Percentiles rank a stretch among this genome's conserved stretches.
Evolutionary conservation across 2,888 invertebrate genomes (phyloP).

Genomic region (Resseliella maxima): DNA sequence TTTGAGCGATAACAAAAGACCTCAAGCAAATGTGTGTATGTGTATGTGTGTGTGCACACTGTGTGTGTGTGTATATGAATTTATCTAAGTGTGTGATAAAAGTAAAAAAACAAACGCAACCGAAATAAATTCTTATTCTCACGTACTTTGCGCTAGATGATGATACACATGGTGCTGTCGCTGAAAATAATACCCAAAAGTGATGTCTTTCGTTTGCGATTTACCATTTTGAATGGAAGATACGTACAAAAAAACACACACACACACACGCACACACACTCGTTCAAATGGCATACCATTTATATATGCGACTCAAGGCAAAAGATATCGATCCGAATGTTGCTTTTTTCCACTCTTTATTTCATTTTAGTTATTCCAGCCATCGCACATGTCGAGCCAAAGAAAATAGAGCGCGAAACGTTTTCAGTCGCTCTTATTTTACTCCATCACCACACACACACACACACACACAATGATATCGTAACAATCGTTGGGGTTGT

Average conservation of each 20-base stretch:
- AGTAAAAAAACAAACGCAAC: constrained; percentile 29
- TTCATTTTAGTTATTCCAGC: constrained; percentile 33
- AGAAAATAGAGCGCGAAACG: neutral
- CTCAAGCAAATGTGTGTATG: neutral
- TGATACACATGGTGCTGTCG: constrained; percentile 53
- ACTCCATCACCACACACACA: neutral
- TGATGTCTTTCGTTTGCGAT: constrained; percentile 18
- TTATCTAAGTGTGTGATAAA: too few relatives aligned
- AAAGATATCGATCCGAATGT: constrained; percentile 11
- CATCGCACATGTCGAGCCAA: constrained; percentile 6
- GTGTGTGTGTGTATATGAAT: neutral
- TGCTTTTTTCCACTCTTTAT: neutral
- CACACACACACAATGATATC: neutral
- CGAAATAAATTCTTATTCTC: constrained; percentile 51
- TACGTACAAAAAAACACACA: neutral
- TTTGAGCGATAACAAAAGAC: constrained; percentile 45
- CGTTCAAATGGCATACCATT: neutral
- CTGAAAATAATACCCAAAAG: constrained; percentile 20
- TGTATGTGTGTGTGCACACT: neutral
- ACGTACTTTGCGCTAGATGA: constrained; percentile 32
- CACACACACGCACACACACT: neutral
- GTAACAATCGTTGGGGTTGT: constrained; percentile 41
- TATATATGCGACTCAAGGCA: constrained; percentile 38
- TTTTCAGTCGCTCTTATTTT: neutral
- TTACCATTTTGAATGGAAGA: neutral